Evolutionary conservation across 92 coral and sea anemone genomes (phyloP).

Genomic region (Phenganax stokvisi): DNA sequence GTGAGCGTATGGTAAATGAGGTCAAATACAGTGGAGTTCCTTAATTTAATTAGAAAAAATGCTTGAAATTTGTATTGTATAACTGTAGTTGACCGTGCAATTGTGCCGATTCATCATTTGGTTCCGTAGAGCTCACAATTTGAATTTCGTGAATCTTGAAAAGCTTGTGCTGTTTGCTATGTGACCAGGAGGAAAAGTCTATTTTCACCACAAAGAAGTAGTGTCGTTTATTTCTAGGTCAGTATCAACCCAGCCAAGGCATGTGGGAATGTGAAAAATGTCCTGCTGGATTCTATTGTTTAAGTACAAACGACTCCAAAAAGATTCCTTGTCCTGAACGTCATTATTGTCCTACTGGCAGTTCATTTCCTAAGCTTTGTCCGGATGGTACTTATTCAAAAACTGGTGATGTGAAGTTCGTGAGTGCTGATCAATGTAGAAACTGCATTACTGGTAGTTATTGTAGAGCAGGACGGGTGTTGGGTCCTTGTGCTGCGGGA

Average conservation of each 20-base stretch:
- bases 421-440: constrained; percentile 66
- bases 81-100: too few species aligned
- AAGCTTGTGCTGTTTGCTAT: too few species aligned
- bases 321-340: constrained; percentile 67
- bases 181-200: too few species aligned
- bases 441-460: constrained; percentile 79
- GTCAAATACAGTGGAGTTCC: too few species aligned
- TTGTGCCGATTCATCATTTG: too few species aligned
- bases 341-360: constrained; percentile 86
- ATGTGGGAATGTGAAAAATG: constrained; percentile 66
- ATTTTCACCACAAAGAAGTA: constrained; percentile 6
- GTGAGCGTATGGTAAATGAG: too few species aligned
- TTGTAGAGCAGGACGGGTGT: constrained; percentile 75
- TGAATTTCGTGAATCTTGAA: too few species aligned
- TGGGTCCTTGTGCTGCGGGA: constrained; percentile 78
- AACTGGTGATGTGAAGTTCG: constrained; percentile 64
- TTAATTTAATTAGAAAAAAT: too few species aligned
- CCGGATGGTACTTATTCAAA: constrained; percentile 90
- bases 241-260: constrained; percentile 45
- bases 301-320: constrained; percentile 47
- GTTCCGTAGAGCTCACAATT: too few species aligned
- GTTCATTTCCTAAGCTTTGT: constrained; percentile 65
- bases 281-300: constrained; percentile 86
- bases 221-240: constrained; percentile 33
- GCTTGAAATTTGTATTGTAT: too few species aligned